These are phyloP conservation scores for Athalia circularis DNA, from an alignment of 2,888 invertebrate genomes.

Conservation along the genomic window DNA sequence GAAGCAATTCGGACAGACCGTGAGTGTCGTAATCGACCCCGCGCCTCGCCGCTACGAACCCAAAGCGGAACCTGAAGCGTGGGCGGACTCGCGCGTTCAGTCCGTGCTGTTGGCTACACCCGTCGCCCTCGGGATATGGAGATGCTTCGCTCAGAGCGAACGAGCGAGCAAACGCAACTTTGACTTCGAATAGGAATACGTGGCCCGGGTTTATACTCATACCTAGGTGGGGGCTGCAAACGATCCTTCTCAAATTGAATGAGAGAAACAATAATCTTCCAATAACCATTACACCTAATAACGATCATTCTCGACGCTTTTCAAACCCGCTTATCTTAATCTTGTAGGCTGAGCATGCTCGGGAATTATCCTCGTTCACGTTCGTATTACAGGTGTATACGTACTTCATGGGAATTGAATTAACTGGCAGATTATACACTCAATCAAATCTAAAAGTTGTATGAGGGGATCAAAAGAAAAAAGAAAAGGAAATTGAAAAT, in stretches of 20 bases:
- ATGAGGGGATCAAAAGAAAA: background rate
- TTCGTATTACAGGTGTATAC: background rate
- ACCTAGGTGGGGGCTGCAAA: background rate
- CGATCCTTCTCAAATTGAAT: slow-evolving; percentile 15
- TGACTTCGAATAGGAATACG: no score
- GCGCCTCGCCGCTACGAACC: background rate
- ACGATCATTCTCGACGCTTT: slow-evolving; percentile 31
- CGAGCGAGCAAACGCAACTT: background rate
- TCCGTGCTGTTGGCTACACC: background rate
- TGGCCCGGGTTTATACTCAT: no score
- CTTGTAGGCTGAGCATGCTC: background rate
- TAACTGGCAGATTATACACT: no score
- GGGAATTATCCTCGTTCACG: background rate
- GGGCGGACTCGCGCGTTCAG: slow-evolving; percentile 35
- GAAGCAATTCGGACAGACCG: slow-evolving; percentile 42
- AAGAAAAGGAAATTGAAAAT: background rate
- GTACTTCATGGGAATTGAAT: no score
- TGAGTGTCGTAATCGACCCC: slow-evolving; percentile 34
- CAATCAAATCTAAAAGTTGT: no score
- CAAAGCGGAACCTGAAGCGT: slow-evolving; percentile 10
- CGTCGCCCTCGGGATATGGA: background rate
- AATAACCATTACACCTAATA: slow-evolving; percentile 40
- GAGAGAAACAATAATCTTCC: slow-evolving; percentile 29
- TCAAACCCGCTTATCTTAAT: background rate
- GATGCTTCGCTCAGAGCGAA: background rate